phyloP scores from a whole-genome alignment of 1,140 invertebrate species.

The Ceratosolen solmsi region DNA sequence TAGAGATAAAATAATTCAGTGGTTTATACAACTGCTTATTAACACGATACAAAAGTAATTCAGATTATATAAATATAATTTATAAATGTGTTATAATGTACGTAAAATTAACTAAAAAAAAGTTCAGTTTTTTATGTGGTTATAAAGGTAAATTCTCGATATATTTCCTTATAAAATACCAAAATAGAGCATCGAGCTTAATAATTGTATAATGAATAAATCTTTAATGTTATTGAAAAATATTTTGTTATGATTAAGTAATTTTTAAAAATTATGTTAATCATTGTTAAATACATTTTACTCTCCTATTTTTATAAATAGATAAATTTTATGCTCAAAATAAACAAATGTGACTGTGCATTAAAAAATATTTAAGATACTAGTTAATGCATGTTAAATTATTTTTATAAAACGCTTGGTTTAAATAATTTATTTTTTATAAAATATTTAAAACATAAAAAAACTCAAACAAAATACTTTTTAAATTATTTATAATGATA shows the following conservation, averaged over 20 bases:
- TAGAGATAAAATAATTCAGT: neutral
- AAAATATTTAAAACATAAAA: too few species aligned
- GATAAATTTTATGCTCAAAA: neutral
- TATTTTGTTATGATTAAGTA: too few species aligned
- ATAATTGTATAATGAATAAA: neutral
- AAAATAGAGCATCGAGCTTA: neutral
- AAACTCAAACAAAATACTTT: too few species aligned
- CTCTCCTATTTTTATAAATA: neutral
- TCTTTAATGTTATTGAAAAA: too few species aligned
- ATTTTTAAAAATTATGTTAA: too few species aligned
- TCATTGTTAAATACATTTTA: neutral
- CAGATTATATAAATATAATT: constrained; percentile 1
- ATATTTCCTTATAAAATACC: neutral
- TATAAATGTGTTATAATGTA: neutral
- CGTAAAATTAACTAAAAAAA: neutral
- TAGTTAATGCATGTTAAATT: too few species aligned
- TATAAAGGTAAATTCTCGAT: neutral
- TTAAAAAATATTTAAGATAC: too few species aligned
- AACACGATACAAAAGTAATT: neutral
- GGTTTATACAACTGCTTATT: neutral
- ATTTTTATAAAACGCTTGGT: too few species aligned
- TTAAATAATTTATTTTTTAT: too few species aligned
- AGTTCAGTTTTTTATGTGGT: neutral
- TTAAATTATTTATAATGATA: too few species aligned
- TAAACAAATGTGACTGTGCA: constrained; percentile 3